Evolutionary conservation across 92 coral and sea anemone genomes (phyloP).

Genomic region (Blastomussa wellsi): DNA sequence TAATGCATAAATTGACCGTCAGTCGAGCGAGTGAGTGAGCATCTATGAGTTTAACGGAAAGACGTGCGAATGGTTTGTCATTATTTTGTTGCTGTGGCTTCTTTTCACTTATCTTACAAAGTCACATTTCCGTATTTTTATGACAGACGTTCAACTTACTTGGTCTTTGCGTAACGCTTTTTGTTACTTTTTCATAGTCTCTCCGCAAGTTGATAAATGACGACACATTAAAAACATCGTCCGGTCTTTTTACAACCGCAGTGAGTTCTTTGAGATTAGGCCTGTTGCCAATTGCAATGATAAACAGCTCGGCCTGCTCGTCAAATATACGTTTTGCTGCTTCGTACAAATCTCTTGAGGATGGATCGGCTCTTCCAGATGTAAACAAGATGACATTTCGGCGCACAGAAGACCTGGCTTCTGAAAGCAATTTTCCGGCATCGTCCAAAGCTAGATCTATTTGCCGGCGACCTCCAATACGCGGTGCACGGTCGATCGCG

Average conservation of each 20-base stretch:
- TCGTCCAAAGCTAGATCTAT: conserved; percentile 45
- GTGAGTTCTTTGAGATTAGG: conserved; percentile 20
- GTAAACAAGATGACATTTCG: conserved; percentile 51
- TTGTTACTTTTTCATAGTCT: neutral
- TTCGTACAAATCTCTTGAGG: conserved; percentile 8
- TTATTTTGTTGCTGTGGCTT: neutral
- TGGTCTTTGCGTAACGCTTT: neutral
- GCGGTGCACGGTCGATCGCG: conserved; percentile 45
- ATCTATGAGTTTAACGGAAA: neutral
- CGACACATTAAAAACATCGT: conserved; percentile 20
- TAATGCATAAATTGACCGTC: too few species aligned
- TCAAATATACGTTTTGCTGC: conserved; percentile 20
- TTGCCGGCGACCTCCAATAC: conserved; percentile 51
- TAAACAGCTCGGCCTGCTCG: conserved; percentile 36
- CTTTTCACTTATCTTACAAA: neutral
- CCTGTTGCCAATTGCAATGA: conserved; percentile 56
- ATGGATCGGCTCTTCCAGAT: conserved; percentile 36
- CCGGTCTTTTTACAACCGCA: conserved; percentile 20
- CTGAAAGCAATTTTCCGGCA: conserved; percentile 41
- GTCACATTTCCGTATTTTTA: neutral
- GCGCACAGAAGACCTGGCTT: conserved; percentile 53
- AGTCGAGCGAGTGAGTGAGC: too few species aligned
- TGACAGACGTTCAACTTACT: neutral
- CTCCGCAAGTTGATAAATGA: conserved; percentile 8
- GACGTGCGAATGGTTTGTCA: neutral